These are phyloP conservation scores for Pterocles orientalis DNA, from an alignment of 2,113 vertebrate species.

Conservation along the genomic window DNA sequence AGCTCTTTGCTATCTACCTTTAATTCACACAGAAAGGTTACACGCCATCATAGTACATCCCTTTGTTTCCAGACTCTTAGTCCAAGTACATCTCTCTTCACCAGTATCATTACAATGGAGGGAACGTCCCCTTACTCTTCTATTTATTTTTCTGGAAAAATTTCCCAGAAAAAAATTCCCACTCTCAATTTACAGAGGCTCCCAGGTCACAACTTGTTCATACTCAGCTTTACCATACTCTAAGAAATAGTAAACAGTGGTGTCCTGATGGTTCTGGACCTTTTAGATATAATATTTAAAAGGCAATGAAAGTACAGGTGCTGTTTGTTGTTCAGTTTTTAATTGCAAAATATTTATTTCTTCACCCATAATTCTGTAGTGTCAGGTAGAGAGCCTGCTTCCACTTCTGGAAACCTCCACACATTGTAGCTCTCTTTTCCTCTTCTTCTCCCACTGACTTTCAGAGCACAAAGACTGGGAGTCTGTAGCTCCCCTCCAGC, in stretches of 20 bases:
- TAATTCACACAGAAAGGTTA: not conserved
- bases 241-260: not conserved
- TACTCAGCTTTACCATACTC: not conserved
- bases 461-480: not conserved
- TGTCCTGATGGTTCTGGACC: not conserved
- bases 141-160: not conserved
- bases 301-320: not conserved
- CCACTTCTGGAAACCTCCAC: not conserved
- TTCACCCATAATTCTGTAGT: not conserved
- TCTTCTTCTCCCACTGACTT: not conserved
- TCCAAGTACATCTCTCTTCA: not conserved
- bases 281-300: not conserved
- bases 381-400: not conserved
- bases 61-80: not conserved
- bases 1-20: not conserved
- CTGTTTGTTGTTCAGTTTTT: not conserved
- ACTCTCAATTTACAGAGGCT: not conserved
- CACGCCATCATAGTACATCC: not conserved
- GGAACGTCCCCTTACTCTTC: not conserved
- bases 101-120: not conserved
- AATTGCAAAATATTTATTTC: not conserved
- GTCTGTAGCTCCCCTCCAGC: not conserved
- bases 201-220: not conserved
- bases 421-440: not conserved
- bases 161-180: not conserved